A percentile compares a stretch with the other conserved stretches of the same genome.
Evolutionary conservation across 2,113 vertebrate species (phyloP).

Genomic region (Drymodes brunneopygia): DNA sequence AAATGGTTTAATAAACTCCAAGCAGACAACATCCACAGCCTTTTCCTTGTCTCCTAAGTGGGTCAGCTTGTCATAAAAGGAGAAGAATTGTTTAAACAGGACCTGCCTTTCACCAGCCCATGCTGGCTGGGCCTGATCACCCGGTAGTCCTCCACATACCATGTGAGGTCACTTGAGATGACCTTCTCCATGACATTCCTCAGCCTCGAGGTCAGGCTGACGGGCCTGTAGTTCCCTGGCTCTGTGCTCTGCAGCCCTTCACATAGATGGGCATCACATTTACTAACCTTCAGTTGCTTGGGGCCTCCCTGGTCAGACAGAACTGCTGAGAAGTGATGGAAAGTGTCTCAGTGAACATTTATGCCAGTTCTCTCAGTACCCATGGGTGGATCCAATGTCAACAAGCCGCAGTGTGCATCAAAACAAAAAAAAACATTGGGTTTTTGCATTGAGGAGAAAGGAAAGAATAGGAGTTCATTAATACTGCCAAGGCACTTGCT

Average conservation of each 20-base stretch:
- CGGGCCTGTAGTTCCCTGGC: not conserved
- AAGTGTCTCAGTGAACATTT: not conserved
- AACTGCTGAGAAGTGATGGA: not conserved
- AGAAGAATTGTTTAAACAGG: not conserved
- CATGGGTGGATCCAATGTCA: not conserved
- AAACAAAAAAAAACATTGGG: not conserved
- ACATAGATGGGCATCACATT: not conserved
- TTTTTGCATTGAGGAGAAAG: not conserved
- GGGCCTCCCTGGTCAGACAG: not conserved
- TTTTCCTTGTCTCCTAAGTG: not conserved
- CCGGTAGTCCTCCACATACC: too few species aligned
- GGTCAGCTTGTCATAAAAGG: not conserved
- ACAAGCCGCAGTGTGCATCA: not conserved
- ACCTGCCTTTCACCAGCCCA: not conserved
- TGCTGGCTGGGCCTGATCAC: not conserved
- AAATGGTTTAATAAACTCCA: not conserved
- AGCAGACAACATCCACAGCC: not conserved
- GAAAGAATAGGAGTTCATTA: not conserved
- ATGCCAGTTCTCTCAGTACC: not conserved
- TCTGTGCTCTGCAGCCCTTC: rapidly evolving
- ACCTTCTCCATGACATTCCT: not conserved
- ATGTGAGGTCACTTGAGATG: not conserved
- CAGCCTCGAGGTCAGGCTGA: not conserved
- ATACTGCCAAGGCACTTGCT: not conserved
- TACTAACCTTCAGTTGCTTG: not conserved